Percentiles rank a stretch among this genome's conserved stretches.
phyloP scores from a whole-genome alignment of 1,140 invertebrate genomes.

The Condylostylus longicornis region DNA sequence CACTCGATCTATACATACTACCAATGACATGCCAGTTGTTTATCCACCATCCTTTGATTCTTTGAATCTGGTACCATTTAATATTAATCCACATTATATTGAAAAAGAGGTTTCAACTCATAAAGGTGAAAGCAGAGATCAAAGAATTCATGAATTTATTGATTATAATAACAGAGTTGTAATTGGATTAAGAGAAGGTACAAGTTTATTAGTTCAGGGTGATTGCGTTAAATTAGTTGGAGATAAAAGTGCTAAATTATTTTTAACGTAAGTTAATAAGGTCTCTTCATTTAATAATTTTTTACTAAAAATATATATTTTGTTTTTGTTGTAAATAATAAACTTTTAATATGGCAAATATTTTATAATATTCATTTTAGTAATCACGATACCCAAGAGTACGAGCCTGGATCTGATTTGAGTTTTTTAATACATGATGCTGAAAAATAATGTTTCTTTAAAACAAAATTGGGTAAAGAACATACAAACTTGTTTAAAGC shows the following conservation, averaged over 20 bases:
- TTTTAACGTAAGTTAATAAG: constrained; percentile 40
- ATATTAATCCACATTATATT: constrained; percentile 74
- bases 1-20: constrained; percentile 60
- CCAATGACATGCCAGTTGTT: constrained; percentile 76
- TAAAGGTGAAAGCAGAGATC: constrained; percentile 59
- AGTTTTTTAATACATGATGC: constrained; percentile 37
- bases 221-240: constrained; percentile 44
- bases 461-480: too few species aligned
- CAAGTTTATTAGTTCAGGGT: constrained; percentile 45
- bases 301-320: constrained; percentile 2
- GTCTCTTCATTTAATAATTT: constrained; percentile 7
- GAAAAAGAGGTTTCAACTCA: constrained; percentile 47
- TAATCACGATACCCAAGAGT: constrained; percentile 35
- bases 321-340: constrained; percentile 1
- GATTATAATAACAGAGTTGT: constrained; percentile 42
- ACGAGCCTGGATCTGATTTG: constrained; percentile 39
- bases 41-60: constrained; percentile 59
- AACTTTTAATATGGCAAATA: constrained; percentile 5
- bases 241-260: constrained; percentile 44
- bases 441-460: background rate
- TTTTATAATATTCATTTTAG: constrained; percentile 31
- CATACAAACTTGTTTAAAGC: background rate
- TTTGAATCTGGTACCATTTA: constrained; percentile 60
- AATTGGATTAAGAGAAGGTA: constrained; percentile 56
- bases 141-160: constrained; percentile 52